Base-by-base conservation (phyloP, 1,140 invertebrate genomes). In the Hyphantria cunea region DNA sequence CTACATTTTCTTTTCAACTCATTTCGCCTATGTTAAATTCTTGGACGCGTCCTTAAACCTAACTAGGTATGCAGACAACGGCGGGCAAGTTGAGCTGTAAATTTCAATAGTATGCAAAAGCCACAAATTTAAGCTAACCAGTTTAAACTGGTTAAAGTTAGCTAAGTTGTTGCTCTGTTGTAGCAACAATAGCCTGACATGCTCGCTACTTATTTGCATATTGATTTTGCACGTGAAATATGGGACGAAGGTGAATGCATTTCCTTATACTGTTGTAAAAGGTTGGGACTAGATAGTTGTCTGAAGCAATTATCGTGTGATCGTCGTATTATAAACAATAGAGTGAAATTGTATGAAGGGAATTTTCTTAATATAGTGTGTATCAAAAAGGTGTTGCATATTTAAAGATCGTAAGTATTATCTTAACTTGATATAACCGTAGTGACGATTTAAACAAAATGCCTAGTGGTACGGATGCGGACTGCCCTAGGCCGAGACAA, bases 101-200 rank as follows among this genome's bases (percentile, higher is more conserved):
- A 89, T 87, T 86, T 86, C 82, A 86, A 87, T 89, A 83, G 79
- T 76, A 80, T 76, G 78, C 82, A 80, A 78, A 89, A 76, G 82
- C 83, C 82, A 82, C 83, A 87, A 87, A 85, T 87, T 89, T 78
- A 78, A 72, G 60, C 51, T 76, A 78, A 80, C 76, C 72, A 80
- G 78, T 80, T 82, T 81, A 80, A 76, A 78, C 76, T 64, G 61
- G 72, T 72, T 74, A 68, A 81, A 82, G 74, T 83, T 80, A 64
- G 65, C 66, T 72, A 77, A 80, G 68, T 78, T 74, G 72, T 73
- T 72, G 61, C 65, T 72, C 61, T 71, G 64, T 54, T 56, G 55
- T 44, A 44, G 11, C 12, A 66, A 79, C 79, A 80, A 82, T 82
- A 78, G 58, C 63, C 58, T 70, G 72, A 80, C 69, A 74, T 76